Conservation (phyloP, 2,888 invertebrate genomes). For the Pyrrhosoma nymphula region DNA sequence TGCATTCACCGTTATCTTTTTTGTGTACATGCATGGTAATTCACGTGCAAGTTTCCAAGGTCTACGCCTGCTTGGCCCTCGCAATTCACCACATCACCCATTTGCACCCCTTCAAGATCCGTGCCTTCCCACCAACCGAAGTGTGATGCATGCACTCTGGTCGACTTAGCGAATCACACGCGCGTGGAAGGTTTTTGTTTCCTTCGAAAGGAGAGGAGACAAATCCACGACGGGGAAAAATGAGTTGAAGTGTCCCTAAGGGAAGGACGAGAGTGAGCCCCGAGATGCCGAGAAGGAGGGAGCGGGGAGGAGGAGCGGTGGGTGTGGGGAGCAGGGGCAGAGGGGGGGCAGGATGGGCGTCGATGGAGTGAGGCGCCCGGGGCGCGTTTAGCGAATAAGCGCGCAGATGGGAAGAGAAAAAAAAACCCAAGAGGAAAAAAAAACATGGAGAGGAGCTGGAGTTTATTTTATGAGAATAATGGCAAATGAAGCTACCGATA, state of each 20-base stretch:
- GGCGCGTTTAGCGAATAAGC: neutral
- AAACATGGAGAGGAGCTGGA: neutral
- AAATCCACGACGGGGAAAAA: no score
- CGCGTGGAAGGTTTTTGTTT: neutral
- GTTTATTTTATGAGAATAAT: constrained; percentile 45
- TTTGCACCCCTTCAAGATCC: neutral
- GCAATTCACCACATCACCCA: neutral
- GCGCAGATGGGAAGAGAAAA: neutral
- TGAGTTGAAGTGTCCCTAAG: no score
- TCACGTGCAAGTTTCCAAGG: no score
- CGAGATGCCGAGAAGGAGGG: no score
- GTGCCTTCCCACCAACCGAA: neutral
- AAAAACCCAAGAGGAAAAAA: neutral
- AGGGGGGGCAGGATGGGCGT: neutral
- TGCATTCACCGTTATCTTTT: no score
- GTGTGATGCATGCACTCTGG: no score
- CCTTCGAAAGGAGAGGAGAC: neutral
- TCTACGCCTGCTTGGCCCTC: no score
- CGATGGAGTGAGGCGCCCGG: neutral
- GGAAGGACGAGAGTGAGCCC: no score
- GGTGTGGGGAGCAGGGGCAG: neutral
- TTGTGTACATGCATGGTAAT: no score
- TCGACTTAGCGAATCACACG: neutral
- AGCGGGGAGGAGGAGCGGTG: neutral
- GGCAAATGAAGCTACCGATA: constrained; percentile 36